A percentile compares a stretch with the other conserved stretches of the same genome.
These are phyloP conservation scores for Zosterops lateralis DNA, from an alignment of 2,113 vertebrate genomes.

Conservation along the genomic window DNA sequence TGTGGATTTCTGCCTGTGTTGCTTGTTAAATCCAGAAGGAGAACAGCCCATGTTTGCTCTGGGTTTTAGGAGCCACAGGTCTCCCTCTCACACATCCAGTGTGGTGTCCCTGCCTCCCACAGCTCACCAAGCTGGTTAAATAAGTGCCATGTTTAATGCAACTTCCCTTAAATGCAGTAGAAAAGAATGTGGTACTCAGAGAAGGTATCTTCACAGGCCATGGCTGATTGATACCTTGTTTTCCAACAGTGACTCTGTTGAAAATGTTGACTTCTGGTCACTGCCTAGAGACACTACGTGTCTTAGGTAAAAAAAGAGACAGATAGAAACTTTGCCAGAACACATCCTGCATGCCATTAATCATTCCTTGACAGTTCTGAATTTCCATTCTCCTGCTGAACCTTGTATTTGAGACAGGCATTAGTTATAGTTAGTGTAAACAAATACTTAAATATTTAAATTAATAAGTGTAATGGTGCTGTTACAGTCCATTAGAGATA, in stretches of 20 bases:
- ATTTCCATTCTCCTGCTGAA: background rate
- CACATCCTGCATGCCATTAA: background rate
- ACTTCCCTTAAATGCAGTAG: background rate
- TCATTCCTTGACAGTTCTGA: background rate
- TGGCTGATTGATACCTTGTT: background rate
- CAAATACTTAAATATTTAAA: background rate
- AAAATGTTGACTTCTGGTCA: background rate
- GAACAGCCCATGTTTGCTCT: background rate
- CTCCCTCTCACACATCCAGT: fast-evolving
- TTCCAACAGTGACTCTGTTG: background rate
- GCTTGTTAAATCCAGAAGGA: background rate
- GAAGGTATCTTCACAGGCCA: background rate
- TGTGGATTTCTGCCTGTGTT: background rate
- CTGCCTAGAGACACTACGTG: background rate
- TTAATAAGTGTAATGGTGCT: background rate
- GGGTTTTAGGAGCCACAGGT: background rate
- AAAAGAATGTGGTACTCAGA: background rate
- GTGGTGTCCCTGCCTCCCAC: background rate
- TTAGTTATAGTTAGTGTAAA: background rate
- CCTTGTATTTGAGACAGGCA: background rate
- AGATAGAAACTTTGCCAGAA: background rate
- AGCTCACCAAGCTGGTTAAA: background rate
- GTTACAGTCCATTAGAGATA: background rate
- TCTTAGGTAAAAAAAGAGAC: background rate
- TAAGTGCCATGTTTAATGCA: background rate